phyloP scores from a whole-genome alignment of 1,140 invertebrate species.

The Calycopis cecrops region DNA sequence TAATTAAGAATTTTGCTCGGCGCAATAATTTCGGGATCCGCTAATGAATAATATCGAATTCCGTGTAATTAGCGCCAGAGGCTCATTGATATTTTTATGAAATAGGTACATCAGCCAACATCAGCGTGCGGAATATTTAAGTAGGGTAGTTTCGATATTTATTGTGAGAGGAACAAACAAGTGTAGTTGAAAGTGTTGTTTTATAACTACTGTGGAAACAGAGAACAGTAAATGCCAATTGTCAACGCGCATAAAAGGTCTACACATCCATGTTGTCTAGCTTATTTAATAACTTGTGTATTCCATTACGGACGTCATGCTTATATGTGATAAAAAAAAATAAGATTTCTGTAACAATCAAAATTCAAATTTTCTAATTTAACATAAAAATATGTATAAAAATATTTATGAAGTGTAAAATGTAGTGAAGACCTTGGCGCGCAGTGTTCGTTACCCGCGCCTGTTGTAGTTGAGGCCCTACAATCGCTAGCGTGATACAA shows the following conservation, averaged over 20 bases:
- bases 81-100: slow-evolving; percentile 51
- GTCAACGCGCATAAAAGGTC: too few relatives aligned
- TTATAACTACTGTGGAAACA: too few relatives aligned
- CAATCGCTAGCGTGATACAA: slow-evolving; percentile 72
- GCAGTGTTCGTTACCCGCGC: slow-evolving; percentile 52
- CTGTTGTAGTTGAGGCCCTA: slow-evolving; percentile 59
- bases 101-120: slow-evolving; percentile 1
- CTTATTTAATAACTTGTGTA: too few relatives aligned
- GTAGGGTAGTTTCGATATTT: too few relatives aligned
- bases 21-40: slow-evolving; percentile 68
- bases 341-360: too few relatives aligned
- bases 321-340: too few relatives aligned
- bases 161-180: too few relatives aligned
- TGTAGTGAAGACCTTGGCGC: slow-evolving; percentile 55
- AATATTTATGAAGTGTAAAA: slow-evolving; percentile 27
- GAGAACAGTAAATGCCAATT: too few relatives aligned
- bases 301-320: too few relatives aligned
- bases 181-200: too few relatives aligned
- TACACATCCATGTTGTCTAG: too few relatives aligned
- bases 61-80: slow-evolving; percentile 64
- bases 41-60: slow-evolving; percentile 73
- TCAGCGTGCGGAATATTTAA: too few relatives aligned
- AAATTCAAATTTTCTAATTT: background rate
- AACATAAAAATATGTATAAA: slow-evolving; percentile 18
- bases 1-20: slow-evolving; percentile 72